Conservation (phyloP, 2,113 vertebrate genomes). For the Scytalopus superciliaris region DNA sequence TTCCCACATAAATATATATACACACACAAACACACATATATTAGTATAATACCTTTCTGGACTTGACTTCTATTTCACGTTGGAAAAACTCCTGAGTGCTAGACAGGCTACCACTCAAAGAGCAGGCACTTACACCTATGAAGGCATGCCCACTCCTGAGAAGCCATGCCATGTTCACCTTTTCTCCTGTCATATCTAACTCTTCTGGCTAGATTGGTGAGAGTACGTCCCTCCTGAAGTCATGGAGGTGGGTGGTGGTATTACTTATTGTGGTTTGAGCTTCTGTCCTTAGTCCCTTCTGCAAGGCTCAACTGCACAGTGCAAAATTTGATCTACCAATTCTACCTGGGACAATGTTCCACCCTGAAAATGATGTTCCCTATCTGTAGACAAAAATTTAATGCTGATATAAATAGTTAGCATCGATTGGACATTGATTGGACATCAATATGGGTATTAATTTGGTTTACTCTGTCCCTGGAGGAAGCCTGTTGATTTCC, state of each 20-base stretch:
- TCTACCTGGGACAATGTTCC: background rate
- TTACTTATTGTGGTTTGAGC: background rate
- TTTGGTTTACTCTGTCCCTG: background rate
- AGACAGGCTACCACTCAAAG: background rate
- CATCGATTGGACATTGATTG: background rate
- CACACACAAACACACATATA: no score
- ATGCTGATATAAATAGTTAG: background rate
- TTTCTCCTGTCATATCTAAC: background rate
- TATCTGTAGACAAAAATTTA: background rate
- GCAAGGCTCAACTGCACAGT: background rate
- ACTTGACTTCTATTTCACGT: background rate
- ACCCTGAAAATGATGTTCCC: background rate
- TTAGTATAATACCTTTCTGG: background rate
- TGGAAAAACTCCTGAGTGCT: background rate
- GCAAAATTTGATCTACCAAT: background rate
- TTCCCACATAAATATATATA: no score
- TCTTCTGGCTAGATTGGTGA: background rate
- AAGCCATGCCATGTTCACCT: background rate
- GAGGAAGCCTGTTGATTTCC: background rate
- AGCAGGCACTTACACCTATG: background rate
- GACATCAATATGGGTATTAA: background rate
- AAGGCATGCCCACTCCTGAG: background rate
- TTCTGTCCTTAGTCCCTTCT: background rate
- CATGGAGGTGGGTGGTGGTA: accelerated
- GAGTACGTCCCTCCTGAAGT: background rate